These are phyloP conservation scores for Sarcophaga variegata DNA, from an alignment of 2,888 invertebrate genomes.

Conservation along the genomic window DNA sequence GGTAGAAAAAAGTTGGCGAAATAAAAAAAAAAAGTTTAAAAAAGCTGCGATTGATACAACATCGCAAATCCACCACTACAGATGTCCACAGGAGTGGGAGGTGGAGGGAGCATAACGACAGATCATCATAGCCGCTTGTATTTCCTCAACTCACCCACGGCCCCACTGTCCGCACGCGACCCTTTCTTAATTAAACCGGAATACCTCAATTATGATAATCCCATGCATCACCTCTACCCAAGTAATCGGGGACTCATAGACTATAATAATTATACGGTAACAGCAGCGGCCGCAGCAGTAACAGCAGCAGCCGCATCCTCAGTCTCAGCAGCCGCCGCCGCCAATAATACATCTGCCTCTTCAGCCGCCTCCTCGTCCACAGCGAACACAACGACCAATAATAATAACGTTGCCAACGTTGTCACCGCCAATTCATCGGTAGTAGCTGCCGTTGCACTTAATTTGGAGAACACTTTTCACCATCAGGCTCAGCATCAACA, in stretches of 20 bases:
- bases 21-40: conserved; percentile 53
- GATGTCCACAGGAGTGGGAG: conserved; percentile 81
- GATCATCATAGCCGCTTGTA: conserved; percentile 80
- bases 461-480: conserved; percentile 74
- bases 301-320: conserved; percentile 70
- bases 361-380: conserved; percentile 62
- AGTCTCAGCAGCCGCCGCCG: conserved; percentile 59
- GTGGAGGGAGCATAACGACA: conserved; percentile 80
- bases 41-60: conserved; percentile 70
- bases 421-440: conserved; percentile 73
- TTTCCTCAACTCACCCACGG: conserved; percentile 79
- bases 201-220: conserved; percentile 80
- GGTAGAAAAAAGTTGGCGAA: conserved; percentile 55
- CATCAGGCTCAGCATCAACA: conserved; percentile 71
- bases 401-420: conserved; percentile 72
- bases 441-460: conserved; percentile 71
- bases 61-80: conserved; percentile 76
- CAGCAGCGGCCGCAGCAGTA: conserved; percentile 74
- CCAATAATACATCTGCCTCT: conserved; percentile 71
- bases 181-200: conserved; percentile 79
- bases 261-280: conserved; percentile 77
- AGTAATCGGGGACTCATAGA: conserved; percentile 78
- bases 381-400: conserved; percentile 58
- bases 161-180: conserved; percentile 77
- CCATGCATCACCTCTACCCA: conserved; percentile 80